Evolutionary conservation across 2,113 vertebrate genomes (phyloP), one percentile per base, ranked within the genome.

Genomic region (Ageneiosus marmoratus): DNA sequence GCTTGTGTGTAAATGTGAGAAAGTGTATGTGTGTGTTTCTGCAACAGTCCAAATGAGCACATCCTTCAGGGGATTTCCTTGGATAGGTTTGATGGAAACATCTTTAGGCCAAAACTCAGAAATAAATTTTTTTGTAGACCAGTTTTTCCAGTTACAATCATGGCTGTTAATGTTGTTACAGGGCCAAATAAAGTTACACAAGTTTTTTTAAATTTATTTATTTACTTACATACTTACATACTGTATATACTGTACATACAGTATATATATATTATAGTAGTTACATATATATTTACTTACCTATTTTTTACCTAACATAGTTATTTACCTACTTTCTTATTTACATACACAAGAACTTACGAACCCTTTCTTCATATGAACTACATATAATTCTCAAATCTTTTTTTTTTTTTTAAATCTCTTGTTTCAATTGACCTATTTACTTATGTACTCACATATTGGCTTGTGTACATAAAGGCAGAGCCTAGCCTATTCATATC

Each of bases 61-160:
- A 63, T 84, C 76, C 82, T 85, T 65, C 79, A 50, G 88, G 88
- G 88, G 84, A 89, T 89, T 89, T 87, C 86, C 86, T 82, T 84
- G 78, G 82, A 79, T 76, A 55, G 72, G 70, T 79, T 60, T 82
- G 82, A 82, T 87, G 84, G 83, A 87, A 85, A 85, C 51, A 85
- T 78, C 83, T 82, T 73, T 80, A 73, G 63, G 69, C 81, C 80
- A 37, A 65, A 48, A 60, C 82, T 80, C 69, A 48, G 60, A 65
- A 79, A 70, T 76, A 84, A 63, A 77, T 79, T 41, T 37, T 32
- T 32, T 69, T 70, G 18, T 24, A 48, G 15, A 27, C 20, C 24
- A 53, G 32, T 46, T 65, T 55, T 69, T 70, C 53, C 75, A 70
- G 50, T 34, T 78, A 69, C 53, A 83, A 20, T 34, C 4, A 16